Evolutionary conservation across 1,140 invertebrate genomes (phyloP).

Genomic region (Gryon sp.): DNA sequence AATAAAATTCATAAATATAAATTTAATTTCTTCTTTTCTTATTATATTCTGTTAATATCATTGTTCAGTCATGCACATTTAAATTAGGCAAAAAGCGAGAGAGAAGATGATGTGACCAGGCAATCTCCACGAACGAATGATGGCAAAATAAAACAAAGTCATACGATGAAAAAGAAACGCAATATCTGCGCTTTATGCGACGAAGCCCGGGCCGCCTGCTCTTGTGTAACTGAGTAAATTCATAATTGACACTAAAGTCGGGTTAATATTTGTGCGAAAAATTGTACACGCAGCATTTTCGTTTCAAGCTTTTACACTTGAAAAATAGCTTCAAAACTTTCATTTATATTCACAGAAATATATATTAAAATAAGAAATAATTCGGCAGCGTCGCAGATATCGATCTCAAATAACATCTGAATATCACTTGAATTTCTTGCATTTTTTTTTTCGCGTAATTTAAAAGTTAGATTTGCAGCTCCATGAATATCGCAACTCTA

Average conservation of each 20-base stretch:
- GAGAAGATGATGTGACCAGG: constrained; percentile 4
- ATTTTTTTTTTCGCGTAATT: constrained; percentile 27
- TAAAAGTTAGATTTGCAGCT: constrained; percentile 37
- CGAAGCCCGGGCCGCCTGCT: constrained; percentile 6
- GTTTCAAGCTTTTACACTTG: too few species aligned
- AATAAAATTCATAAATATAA: too few species aligned
- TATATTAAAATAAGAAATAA: constrained; percentile 24
- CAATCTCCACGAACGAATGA: constrained; percentile 11
- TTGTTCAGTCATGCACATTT: constrained; percentile 40
- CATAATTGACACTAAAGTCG: constrained; percentile 16
- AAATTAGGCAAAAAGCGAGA: constrained; percentile 42
- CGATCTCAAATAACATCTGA: constrained; percentile 5
- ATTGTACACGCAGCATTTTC: constrained; percentile 8
- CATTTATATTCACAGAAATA: constrained; percentile 22
- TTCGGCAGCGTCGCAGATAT: constrained; percentile 5
- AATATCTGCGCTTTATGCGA: constrained; percentile 27
- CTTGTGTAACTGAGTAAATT: constrained; percentile 49
- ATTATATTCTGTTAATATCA: too few species aligned
- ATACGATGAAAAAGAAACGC: constrained; percentile 25
- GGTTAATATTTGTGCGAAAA: constrained; percentile 12
- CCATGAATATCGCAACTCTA: constrained; percentile 20
- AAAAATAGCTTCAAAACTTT: too few species aligned
- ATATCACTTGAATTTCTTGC: constrained; percentile 31
- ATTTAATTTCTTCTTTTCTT: too few species aligned
- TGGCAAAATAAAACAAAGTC: constrained; percentile 32